Conservation (phyloP, 2,888 invertebrate species). For the Cheilosia vernalis region DNA sequence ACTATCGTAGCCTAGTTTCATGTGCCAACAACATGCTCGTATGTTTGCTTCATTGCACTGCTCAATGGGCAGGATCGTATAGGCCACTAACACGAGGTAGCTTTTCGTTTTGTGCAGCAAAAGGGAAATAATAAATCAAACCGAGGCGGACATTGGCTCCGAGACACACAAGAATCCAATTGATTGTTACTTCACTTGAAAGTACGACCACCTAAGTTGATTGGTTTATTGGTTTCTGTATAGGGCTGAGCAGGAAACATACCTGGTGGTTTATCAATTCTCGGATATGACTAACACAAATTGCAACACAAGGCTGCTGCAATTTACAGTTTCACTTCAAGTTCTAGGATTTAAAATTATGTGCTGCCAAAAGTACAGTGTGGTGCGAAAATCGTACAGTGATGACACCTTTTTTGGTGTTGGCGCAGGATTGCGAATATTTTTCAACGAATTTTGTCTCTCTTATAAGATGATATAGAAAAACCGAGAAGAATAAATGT, state of each 20-base stretch:
- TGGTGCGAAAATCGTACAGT: not conserved
- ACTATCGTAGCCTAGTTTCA: slow-evolving; percentile 15
- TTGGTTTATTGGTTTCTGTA: slow-evolving; percentile 65
- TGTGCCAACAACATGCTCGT: slow-evolving; percentile 29
- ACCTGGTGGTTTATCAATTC: slow-evolving; percentile 4
- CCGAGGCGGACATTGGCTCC: slow-evolving; percentile 31
- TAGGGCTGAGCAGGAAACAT: slow-evolving; percentile 16
- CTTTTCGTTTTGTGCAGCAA: slow-evolving; percentile 41
- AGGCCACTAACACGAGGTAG: slow-evolving; percentile 26
- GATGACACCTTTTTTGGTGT: no score
- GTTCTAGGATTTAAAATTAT: not conserved
- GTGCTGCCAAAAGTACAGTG: not conserved
- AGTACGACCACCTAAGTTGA: slow-evolving; percentile 59
- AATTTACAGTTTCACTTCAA: not conserved
- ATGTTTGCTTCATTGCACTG: slow-evolving; percentile 29
- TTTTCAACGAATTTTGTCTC: no score
- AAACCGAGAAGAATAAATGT: no score
- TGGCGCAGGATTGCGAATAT: no score
- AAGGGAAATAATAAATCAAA: slow-evolving; percentile 55
- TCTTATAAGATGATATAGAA: no score
- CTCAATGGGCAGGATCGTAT: slow-evolving; percentile 26
- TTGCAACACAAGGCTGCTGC: slow-evolving; percentile 5
- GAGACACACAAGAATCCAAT: slow-evolving; percentile 52
- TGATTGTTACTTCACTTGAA: slow-evolving; percentile 54
- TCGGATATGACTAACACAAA: slow-evolving; percentile 9